Conservation (phyloP, 2,888 invertebrate genomes). For the Volucella zonaria region DNA sequence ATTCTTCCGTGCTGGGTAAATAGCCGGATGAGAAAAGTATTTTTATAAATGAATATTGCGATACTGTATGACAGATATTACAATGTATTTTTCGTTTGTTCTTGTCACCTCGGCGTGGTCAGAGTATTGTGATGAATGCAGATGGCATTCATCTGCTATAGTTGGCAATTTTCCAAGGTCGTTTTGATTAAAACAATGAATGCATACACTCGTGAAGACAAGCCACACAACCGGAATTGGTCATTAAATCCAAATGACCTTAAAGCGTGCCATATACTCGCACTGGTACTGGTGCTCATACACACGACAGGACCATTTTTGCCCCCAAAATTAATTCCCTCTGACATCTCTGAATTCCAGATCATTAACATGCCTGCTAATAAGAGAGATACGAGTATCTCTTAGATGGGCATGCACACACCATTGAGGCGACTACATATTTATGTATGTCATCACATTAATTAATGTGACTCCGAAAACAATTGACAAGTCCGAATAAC, state of each 20-base stretch:
- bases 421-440: neutral
- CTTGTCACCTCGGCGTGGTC: neutral
- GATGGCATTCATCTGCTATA: neutral
- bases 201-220: neutral
- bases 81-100: neutral
- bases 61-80: too few species aligned
- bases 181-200: conserved; percentile 47
- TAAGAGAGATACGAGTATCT: neutral
- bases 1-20: conserved; percentile 11
- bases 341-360: neutral
- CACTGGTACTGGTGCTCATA: neutral
- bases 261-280: neutral
- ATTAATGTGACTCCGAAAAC: too few species aligned
- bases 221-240: conserved; percentile 38
- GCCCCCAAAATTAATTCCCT: neutral
- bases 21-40: conserved; percentile 8
- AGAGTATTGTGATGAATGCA: conserved; percentile 4
- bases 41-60: neutral
- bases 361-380: conserved; percentile 2
- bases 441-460: too few species aligned
- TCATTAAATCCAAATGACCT: conserved; percentile 31
- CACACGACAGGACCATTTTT: conserved; percentile 9
- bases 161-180: conserved; percentile 51
- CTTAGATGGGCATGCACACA: neutral
- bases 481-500: too few species aligned